Percentiles rank a stretch among this genome's conserved stretches.
phyloP scores from a whole-genome alignment of 2,888 invertebrate genomes.

The Tipula vernalis region DNA sequence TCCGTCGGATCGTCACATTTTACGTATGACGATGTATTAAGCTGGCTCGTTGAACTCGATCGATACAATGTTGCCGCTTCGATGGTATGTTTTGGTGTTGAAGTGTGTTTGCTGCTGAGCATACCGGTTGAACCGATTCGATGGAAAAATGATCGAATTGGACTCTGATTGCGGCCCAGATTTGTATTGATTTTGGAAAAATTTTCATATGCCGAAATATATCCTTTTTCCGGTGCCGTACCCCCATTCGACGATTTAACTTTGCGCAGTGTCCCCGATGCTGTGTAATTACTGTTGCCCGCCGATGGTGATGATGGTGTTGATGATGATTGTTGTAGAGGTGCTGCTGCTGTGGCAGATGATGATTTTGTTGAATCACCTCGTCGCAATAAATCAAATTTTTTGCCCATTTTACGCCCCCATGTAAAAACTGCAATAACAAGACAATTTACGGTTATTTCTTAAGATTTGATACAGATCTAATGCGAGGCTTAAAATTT shows the following conservation, averaged over 20 bases:
- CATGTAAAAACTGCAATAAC: constrained; percentile 49
- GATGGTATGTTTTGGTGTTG: constrained; percentile 25
- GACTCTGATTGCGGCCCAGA: constrained; percentile 36
- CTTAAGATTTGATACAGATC: background rate
- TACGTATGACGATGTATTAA: constrained; percentile 52
- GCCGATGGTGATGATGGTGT: constrained; percentile 25
- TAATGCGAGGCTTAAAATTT: background rate
- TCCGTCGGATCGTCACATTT: constrained; percentile 73
- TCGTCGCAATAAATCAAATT: constrained; percentile 59
- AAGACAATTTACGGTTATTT: constrained; percentile 18
- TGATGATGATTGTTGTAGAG: constrained; percentile 19
- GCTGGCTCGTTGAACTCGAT: constrained; percentile 64
- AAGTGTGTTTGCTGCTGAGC: constrained; percentile 42
- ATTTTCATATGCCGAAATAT: constrained; percentile 20
- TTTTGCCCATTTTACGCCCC: constrained; percentile 68
- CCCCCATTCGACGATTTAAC: constrained; percentile 27
- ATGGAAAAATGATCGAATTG: constrained; percentile 58
- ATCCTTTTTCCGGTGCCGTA: constrained; percentile 26
- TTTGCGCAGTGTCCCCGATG: constrained; percentile 14
- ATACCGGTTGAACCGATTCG: constrained; percentile 67
- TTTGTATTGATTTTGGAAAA: constrained; percentile 6
- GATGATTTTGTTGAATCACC: constrained; percentile 34
- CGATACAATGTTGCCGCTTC: constrained; percentile 41
- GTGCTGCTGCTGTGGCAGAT: constrained; percentile 24
- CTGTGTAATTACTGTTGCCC: constrained; percentile 11